Evolutionary conservation across 2,797 vertebrate genomes (phyloP).

Genomic region (Morelia viridis): DNA sequence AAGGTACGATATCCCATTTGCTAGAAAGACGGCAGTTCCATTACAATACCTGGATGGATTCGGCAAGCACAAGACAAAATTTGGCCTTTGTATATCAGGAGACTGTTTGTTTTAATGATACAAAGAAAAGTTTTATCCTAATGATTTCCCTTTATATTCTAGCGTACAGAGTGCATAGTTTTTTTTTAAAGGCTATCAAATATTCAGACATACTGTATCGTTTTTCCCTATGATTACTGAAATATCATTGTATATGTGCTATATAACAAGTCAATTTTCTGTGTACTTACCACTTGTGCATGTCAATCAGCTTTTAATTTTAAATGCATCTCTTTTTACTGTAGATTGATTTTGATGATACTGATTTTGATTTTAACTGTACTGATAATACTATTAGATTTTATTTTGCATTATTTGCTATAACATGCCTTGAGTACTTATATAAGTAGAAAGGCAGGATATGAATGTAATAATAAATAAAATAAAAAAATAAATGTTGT

Average conservation of each 20-base stretch:
- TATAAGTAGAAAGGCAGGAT: not conserved
- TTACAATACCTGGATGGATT: not conserved
- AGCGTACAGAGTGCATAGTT: not conserved
- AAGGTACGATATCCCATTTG: not conserved
- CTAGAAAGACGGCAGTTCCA: not conserved
- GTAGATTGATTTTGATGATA: not conserved
- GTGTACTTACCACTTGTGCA: not conserved
- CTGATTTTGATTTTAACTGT: not conserved
- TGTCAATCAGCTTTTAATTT: not conserved
- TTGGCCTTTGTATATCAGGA: not conserved
- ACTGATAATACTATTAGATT: not conserved
- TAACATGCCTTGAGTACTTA: not conserved
- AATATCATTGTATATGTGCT: not conserved
- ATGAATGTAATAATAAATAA: not conserved
- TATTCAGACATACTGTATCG: not conserved
- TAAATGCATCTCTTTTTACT: not conserved
- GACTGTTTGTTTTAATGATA: not conserved
- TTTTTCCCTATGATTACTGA: not conserved
- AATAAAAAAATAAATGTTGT: not conserved
- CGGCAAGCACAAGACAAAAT: not conserved
- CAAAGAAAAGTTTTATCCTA: not conserved
- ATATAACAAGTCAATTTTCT: not conserved
- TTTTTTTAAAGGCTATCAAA: not conserved
- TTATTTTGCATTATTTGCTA: not conserved
- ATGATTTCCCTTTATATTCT: not conserved